Evolutionary conservation across 2,888 invertebrate species (phyloP), one percentile per base, ranked within the genome.

Genomic region (Linnaemya tessellans): DNA sequence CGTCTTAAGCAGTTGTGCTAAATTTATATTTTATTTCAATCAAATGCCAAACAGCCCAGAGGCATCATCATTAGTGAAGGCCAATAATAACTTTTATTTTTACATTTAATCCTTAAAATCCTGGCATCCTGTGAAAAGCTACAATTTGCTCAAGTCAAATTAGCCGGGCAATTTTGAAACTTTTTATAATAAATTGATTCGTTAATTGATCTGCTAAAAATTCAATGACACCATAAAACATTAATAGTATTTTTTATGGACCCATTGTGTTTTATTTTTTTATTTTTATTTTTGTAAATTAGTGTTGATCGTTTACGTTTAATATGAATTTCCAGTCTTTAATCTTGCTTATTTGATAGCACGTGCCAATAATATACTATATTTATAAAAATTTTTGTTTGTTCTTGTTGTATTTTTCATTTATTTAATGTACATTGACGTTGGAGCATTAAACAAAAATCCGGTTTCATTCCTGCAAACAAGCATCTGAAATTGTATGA

Each of bases 311-410:
- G 11, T 35, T 56, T 56, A 54, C 54, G 4, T 71, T 68, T 84
- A 43, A 60, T 56, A 46, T 67, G 46, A 62, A 84, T 75, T 80
- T 82, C 54, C 70, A 85, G 79, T 82, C 78, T 78, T 79, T 75
- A 75, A 71, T 82, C 82, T 84, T 49, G 67, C 70, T 82, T 71
- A 71, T 65, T 80, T 75, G 60, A 71, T 60, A 80, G 85, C 85
- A 85, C 85, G 85, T 85, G 85, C 85, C 85, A 85, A 75, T 75
- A 85, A 85, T 85, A 79, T n/a, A n/a, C n/a, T n/a, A n/a, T 79
- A 79, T 82, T 73, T 84, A 64, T 60, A 80, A 43, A 43, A 30
- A 43, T 80, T 73, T 78, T 60, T 43, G 38, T 7, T 41, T 41
- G 11, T 41, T 41, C 11, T 41, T 64, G 7, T 67, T 77, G 22